Percentiles rank a stretch among this genome's conserved stretches.
phyloP scores from a whole-genome alignment of 2,797 vertebrate genomes.

The Rhynchonycteris naso region DNA sequence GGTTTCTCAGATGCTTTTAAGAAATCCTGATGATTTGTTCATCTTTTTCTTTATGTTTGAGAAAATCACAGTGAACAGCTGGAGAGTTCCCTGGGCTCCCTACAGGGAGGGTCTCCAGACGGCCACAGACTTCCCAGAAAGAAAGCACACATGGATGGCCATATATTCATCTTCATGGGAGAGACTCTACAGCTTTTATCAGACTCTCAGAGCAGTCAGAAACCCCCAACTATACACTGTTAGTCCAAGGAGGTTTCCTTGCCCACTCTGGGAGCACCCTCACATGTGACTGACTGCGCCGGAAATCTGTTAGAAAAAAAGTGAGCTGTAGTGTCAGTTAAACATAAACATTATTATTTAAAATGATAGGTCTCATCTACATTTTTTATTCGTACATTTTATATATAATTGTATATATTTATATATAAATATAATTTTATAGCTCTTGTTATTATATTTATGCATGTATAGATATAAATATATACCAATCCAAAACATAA shows the following conservation, averaged over 20 bases:
- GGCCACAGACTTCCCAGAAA: not conserved
- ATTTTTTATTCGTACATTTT: not conserved
- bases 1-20: not conserved
- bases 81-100: not conserved
- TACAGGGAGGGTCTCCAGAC: rapidly evolving
- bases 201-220: not conserved
- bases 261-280: not conserved
- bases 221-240: not conserved
- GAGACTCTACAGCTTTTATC: too few species aligned
- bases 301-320: not conserved
- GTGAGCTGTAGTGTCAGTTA: not conserved
- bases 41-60: not conserved
- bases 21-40: not conserved
- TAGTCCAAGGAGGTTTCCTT: not conserved
- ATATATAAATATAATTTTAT: not conserved
- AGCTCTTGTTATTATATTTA: not conserved
- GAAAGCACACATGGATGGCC: not conserved
- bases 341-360: not conserved
- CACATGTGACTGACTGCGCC: not conserved
- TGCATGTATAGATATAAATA: not conserved
- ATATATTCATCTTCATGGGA: not conserved
- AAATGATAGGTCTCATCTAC: not conserved
- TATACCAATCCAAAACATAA: not conserved
- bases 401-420: not conserved
- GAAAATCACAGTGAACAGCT: not conserved